Conservation (phyloP, 2,888 invertebrate genomes). For the Acronicta aceris region DNA sequence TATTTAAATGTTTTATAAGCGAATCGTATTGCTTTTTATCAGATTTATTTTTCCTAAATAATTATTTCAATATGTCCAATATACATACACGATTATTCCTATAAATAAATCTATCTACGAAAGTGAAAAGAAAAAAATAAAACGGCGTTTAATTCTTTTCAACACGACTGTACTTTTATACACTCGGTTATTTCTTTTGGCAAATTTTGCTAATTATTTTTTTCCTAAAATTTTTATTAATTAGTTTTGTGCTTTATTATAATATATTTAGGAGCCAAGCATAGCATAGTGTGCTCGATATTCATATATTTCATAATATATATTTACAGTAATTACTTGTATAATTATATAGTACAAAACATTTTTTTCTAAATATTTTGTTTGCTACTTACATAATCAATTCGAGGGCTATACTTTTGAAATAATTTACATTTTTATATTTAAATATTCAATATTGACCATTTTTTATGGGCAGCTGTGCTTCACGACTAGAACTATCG, state of each 20-base stretch:
- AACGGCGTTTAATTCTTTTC: conserved; percentile 41
- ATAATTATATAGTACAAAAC: conserved; percentile 84
- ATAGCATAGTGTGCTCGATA: conserved; percentile 70
- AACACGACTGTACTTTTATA: conserved; percentile 57
- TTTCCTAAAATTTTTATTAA: conserved; percentile 54
- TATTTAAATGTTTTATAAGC: conserved; percentile 69
- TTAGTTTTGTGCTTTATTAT: conserved; percentile 59
- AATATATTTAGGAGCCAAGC: conserved; percentile 71
- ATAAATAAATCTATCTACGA: conserved; percentile 51
- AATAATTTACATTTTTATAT: conserved; percentile 54
- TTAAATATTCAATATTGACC: conserved; percentile 61
- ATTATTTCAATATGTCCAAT: conserved; percentile 56
- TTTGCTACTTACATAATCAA: conserved; percentile 76
- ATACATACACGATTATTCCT: conserved; percentile 56
- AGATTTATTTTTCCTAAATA: conserved; percentile 43
- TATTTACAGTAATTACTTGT: conserved; percentile 67
- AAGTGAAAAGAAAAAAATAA: conserved; percentile 31
- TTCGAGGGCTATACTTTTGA: conserved; percentile 62
- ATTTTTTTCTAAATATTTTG: conserved; percentile 78
- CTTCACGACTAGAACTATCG: conserved; percentile 69
- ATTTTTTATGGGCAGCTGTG: conserved; percentile 60
- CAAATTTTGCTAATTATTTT: conserved; percentile 61
- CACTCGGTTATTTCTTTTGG: conserved; percentile 57
- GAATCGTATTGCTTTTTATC: conserved; percentile 78
- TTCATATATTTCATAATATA: conserved; percentile 57